These are phyloP conservation scores for Mastacembelus armatus DNA, from an alignment of 2,797 vertebrate species.

Conservation along the genomic window DNA sequence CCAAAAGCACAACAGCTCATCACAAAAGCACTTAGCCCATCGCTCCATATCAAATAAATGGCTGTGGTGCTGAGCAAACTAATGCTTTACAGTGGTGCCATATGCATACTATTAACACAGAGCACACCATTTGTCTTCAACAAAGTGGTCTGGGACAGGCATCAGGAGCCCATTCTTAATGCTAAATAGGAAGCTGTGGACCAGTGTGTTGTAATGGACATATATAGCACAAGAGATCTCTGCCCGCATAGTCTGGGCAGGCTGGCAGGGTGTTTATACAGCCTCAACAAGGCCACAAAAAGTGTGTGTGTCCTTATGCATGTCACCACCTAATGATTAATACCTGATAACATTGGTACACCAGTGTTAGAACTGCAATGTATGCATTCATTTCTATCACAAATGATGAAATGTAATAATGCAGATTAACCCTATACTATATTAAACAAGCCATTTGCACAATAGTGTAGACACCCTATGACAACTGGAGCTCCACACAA, in stretches of 20 bases:
- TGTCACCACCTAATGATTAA: background rate
- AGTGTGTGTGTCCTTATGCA: background rate
- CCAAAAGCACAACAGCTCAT: constrained; percentile 27
- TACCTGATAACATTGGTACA: background rate
- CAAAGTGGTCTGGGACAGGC: constrained; percentile 63
- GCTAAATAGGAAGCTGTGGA: constrained; percentile 36
- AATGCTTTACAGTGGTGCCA: constrained; percentile 53
- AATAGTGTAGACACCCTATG: too few species aligned
- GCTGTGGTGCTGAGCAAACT: constrained; percentile 37
- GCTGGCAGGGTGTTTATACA: background rate
- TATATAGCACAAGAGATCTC: constrained; percentile 1
- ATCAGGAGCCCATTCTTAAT: constrained; percentile 28
- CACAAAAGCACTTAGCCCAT: constrained; percentile 55
- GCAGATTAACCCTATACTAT: too few species aligned
- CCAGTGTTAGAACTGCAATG: too few species aligned
- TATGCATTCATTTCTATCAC: background rate
- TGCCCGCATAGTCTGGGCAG: background rate
- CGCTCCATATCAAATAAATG: constrained; percentile 51
- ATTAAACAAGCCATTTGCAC: too few species aligned
- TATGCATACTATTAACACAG: constrained; percentile 58
- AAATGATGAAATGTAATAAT: too few species aligned
- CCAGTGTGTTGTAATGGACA: constrained; percentile 23
- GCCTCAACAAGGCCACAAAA: background rate
- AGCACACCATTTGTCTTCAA: constrained; percentile 44
- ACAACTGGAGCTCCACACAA: too few species aligned